These are phyloP conservation scores for Trissolcus basalis DNA, from an alignment of 1,140 invertebrate genomes.

Conservation along the genomic window DNA sequence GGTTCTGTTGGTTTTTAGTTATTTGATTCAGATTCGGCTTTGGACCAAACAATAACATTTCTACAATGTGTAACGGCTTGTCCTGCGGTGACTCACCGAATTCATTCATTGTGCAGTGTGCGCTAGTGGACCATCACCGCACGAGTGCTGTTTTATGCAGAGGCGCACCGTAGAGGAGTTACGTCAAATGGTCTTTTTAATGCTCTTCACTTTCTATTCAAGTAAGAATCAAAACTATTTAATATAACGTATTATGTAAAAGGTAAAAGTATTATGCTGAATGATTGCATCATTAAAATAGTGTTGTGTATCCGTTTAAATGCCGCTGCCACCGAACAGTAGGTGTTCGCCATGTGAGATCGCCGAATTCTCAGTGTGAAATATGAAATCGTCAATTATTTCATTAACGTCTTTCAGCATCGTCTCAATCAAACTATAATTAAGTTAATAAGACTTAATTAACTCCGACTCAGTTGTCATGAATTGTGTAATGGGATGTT, in stretches of 20 bases:
- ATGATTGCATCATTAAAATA: constrained; percentile 6
- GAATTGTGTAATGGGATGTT: no score
- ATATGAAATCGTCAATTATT: no score
- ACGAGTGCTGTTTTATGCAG: background rate
- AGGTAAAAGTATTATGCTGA: constrained; percentile 41
- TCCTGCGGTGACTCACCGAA: background rate
- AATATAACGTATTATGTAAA: constrained; percentile 31
- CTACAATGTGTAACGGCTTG: no score
- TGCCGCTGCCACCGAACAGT: background rate
- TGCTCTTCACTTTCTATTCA: constrained; percentile 35
- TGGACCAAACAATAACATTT: no score
- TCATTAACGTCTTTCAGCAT: no score
- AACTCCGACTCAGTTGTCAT: no score
- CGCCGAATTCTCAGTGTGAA: no score
- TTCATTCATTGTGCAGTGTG: constrained; percentile 1
- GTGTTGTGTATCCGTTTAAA: background rate
- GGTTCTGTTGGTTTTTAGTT: no score
- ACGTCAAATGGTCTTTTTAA: constrained; percentile 3
- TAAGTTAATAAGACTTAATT: no score
- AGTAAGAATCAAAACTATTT: constrained; percentile 29
- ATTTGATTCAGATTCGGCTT: no score
- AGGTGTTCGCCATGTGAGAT: background rate
- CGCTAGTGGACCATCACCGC: background rate
- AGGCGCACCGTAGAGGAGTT: background rate
- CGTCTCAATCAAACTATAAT: no score